A percentile compares a stretch with the other conserved stretches of the same genome.
These are phyloP conservation scores for Coregonus ussuriensis DNA, from an alignment of 2,797 vertebrate genomes.

Conservation along the genomic window DNA sequence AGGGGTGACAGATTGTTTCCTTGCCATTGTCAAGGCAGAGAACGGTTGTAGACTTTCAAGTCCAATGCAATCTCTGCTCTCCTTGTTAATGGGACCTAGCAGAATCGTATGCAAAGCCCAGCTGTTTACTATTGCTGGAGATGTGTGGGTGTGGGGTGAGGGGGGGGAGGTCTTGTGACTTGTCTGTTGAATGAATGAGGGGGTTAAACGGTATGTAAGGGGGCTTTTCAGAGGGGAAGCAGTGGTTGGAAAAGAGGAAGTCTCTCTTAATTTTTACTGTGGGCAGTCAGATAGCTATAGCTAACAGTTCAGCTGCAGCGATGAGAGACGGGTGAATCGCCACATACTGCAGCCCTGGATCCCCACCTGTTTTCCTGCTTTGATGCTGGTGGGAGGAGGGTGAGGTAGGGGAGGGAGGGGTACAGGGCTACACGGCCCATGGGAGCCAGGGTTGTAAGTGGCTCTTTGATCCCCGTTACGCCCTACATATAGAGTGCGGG, in stretches of 20 bases:
- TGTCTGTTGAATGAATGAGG: background rate
- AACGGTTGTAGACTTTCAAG: background rate
- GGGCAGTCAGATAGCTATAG: slow-evolving; percentile 36
- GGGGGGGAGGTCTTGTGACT: too few species aligned
- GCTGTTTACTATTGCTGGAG: background rate
- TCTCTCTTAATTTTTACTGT: slow-evolving; percentile 46
- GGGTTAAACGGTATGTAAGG: slow-evolving; percentile 12
- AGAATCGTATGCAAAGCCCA: background rate
- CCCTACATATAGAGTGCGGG: slow-evolving; percentile 46
- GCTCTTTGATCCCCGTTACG: slow-evolving; percentile 63
- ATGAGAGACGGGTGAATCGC: slow-evolving; percentile 40
- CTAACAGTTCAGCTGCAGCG: slow-evolving; percentile 55
- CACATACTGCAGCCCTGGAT: background rate
- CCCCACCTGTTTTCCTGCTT: slow-evolving; percentile 26
- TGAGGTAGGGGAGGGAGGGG: background rate
- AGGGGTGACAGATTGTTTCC: background rate
- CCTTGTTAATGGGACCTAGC: background rate
- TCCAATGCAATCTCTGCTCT: background rate
- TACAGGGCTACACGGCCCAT: slow-evolving; percentile 47
- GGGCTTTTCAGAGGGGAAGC: slow-evolving; percentile 35
- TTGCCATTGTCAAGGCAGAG: background rate
- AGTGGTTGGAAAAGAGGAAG: slow-evolving; percentile 60
- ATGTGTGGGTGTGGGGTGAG: background rate
- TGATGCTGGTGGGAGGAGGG: background rate
- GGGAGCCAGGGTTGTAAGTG: slow-evolving; percentile 43